Conservation (phyloP, 2,113 vertebrate genomes). For the Tamias sibiricus region DNA sequence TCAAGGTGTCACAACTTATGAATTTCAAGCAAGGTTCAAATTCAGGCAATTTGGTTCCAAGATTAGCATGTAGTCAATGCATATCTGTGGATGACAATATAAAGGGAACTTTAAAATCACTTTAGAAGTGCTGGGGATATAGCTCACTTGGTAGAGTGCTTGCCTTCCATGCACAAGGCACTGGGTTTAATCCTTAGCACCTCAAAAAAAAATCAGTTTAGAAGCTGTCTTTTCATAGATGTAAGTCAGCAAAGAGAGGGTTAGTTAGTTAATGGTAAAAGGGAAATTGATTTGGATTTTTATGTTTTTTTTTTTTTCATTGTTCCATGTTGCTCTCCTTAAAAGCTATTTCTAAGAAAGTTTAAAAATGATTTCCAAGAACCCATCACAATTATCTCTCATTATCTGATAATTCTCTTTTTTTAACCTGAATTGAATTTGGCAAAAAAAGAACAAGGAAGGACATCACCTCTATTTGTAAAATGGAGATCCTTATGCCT, state of each 20-base stretch:
- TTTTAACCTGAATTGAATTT: constrained; percentile 28
- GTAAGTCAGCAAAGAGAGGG: not conserved
- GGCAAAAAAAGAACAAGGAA: not conserved
- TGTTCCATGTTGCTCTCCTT: not conserved
- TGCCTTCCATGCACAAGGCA: too few species aligned
- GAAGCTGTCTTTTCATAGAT: not conserved
- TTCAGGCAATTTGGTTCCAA: not conserved
- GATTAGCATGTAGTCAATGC: not conserved
- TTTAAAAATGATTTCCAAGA: constrained; percentile 28
- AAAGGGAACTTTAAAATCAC: not conserved
- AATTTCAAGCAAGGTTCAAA: not conserved
- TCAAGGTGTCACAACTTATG: not conserved
- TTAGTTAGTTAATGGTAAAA: constrained; percentile 4
- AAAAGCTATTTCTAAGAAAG: not conserved
- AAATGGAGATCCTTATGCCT: not conserved
- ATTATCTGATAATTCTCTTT: constrained; percentile 21
- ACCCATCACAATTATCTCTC: not conserved
- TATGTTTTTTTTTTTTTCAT: not conserved
- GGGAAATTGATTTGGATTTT: not conserved
- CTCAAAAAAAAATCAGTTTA: not conserved
- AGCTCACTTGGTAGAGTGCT: too few species aligned
- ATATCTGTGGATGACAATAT: not conserved
- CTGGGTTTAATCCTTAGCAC: too few species aligned
- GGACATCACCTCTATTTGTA: not conserved
- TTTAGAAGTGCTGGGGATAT: not conserved